A percentile compares a stretch with the other conserved stretches of the same genome.
phyloP scores from a whole-genome alignment of 2,888 invertebrate species.

The Didymodactylos carnosus region DNA sequence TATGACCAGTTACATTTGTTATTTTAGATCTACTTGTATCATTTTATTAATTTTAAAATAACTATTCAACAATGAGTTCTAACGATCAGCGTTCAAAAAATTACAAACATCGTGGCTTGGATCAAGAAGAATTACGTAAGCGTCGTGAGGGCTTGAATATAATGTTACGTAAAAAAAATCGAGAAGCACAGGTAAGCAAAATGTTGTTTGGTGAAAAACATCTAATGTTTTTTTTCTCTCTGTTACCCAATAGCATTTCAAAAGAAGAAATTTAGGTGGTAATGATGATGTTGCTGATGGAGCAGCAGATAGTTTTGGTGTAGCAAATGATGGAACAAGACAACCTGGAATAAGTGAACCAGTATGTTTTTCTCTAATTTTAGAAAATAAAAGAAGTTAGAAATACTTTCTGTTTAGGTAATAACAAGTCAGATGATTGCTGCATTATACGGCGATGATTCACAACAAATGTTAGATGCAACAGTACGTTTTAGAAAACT shows the following conservation, averaged over 20 bases:
- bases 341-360: neutral
- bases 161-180: conserved; percentile 75
- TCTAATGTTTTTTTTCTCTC: no score
- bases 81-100: neutral
- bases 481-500: conserved; percentile 81
- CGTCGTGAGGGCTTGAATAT: conserved; percentile 85
- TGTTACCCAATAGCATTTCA: neutral
- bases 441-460: conserved; percentile 36
- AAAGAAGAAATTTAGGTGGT: neutral
- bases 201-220: no score
- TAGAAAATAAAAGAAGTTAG: neutral
- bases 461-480: conserved; percentile 57
- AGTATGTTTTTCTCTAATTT: neutral
- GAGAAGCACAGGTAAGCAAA: conserved; percentile 61
- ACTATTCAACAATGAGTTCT: neutral
- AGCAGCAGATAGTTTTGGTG: neutral
- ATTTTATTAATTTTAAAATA: neutral
- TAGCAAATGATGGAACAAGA: no score
- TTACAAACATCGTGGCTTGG: conserved; percentile 6
- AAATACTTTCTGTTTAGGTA: neutral
- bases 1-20: no score
- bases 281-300: neutral
- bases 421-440: neutral
- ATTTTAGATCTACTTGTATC: no score
- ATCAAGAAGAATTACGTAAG: conserved; percentile 55